Evolutionary conservation across 1,140 invertebrate genomes (phyloP), one percentile per base, ranked within the genome.

Genomic region (Lasioglossum baleicum): DNA sequence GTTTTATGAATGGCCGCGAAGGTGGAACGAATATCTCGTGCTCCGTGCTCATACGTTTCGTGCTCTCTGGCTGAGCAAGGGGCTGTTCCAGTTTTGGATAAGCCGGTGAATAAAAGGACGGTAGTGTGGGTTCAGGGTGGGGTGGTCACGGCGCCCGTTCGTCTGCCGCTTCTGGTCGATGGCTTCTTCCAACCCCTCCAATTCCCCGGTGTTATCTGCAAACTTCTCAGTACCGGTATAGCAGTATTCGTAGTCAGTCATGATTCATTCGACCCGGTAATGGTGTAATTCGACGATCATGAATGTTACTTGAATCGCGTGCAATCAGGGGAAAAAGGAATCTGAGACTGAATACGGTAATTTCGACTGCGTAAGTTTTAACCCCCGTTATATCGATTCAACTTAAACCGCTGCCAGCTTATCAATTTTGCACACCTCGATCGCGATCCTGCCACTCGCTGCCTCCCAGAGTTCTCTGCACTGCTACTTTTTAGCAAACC

Each of bases 161-260:
- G 86, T 87, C 87, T 88, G 83, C 76, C 88, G 85, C 74, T 81
- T 79, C 82, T 89, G 88, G 80, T 80, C 83, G 76, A 86, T 86
- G 80, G 70, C 77, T 83, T 87, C 77, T 72, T 85, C 83, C 81
- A 83, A 88, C 81, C 87, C 72, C 58, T 69, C 53, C 63, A 42
- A 13, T 53, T 22, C 60, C 65, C 79, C 60, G 48, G 26, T 64
- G 61, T 85, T 84, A 82, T 82, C 79, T 61, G 56, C 75, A 79
- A 82, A 80, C 73, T 83, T 87, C 80, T 79, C 82, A 88, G 89
- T 90, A 82, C 73, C 80, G 82, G 85, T 88, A 88, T 90, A 80
- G 85, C 86, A 85, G 80, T 89, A 85, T 81, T 81, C 72, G 40
- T 64, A 73, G 81, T 53, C 66, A 75, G 81, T 75, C 79, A 78